phyloP scores from a whole-genome alignment of 2,888 invertebrate species.

The Latrodectus hesperus region DNA sequence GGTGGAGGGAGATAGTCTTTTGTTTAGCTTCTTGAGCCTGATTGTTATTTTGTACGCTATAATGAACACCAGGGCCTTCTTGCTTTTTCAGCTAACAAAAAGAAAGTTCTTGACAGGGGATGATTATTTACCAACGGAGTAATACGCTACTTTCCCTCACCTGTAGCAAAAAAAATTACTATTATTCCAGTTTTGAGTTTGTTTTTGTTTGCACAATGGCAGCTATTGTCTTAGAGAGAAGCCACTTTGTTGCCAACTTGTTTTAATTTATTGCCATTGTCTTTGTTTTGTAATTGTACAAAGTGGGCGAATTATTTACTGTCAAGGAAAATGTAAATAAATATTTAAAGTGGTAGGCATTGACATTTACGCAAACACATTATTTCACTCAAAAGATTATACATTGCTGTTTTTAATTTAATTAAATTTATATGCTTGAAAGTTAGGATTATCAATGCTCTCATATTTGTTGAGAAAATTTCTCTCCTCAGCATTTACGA shows the following conservation, averaged over 20 bases:
- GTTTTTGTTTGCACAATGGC: background rate
- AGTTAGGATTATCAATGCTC: no score
- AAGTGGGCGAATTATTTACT: no score
- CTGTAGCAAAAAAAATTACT: background rate
- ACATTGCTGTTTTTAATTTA: no score
- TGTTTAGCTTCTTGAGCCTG: slow-evolving; percentile 9
- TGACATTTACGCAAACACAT: no score
- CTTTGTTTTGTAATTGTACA: no score
- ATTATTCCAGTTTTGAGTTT: slow-evolving; percentile 13
- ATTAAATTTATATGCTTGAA: no score
- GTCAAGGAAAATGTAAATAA: no score
- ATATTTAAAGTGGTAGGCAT: no score
- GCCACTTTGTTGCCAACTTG: background rate
- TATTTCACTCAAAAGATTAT: no score
- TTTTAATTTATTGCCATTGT: background rate
- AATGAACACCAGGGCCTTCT: slow-evolving; percentile 29
- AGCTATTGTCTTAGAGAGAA: background rate
- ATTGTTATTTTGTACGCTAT: slow-evolving; percentile 26
- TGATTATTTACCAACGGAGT: slow-evolving; percentile 29
- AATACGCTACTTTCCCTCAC: slow-evolving; percentile 28
- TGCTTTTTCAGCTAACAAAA: slow-evolving; percentile 11
- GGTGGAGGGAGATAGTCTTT: slow-evolving; percentile 34
- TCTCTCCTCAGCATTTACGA: no score
- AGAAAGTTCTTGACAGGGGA: slow-evolving; percentile 29
- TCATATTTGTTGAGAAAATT: no score